Conservation (phyloP, 2,797 vertebrate genomes). For the Aldrovandia affinis region DNA sequence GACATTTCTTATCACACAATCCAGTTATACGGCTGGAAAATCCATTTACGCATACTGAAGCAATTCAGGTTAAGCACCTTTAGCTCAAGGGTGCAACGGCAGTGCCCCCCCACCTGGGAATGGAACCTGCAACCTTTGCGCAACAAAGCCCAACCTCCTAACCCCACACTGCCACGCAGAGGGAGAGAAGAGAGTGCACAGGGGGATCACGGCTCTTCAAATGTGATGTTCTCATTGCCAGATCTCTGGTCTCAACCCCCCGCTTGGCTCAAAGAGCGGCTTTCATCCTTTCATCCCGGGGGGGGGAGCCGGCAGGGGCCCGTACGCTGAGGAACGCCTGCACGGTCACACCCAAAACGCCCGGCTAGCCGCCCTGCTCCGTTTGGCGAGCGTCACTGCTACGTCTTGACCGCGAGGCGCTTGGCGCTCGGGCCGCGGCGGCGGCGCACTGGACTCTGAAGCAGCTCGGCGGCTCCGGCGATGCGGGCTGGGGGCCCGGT, state of each 20-base stretch:
- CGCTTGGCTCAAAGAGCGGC: slow-evolving; percentile 27
- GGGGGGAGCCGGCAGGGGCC: not conserved
- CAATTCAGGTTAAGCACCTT: no score
- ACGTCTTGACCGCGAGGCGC: not conserved
- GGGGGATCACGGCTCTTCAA: slow-evolving; percentile 3
- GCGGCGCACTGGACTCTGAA: not conserved
- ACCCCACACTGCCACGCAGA: no score
- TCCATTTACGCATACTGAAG: no score
- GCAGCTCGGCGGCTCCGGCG: no score
- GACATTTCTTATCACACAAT: no score
- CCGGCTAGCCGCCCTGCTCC: not conserved
- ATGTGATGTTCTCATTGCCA: slow-evolving; percentile 28
- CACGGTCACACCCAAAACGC: not conserved
- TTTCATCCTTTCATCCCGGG: slow-evolving; percentile 14
- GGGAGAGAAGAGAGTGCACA: slow-evolving; percentile 23
- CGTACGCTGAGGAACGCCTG: no score
- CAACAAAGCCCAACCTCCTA: no score
- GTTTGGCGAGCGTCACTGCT: not conserved
- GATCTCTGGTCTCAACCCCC: slow-evolving; percentile 24
- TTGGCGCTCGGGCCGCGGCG: not conserved
- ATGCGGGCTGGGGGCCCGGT: no score
- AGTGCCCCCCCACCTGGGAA: no score
- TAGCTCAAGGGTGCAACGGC: no score
- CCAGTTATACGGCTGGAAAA: no score
- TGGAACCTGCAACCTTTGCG: no score